A percentile compares a stretch with the other conserved stretches of the same genome.
These are phyloP conservation scores for Cephalophus harveyi DNA, from an alignment of 2,113 vertebrate species.

Conservation along the genomic window DNA sequence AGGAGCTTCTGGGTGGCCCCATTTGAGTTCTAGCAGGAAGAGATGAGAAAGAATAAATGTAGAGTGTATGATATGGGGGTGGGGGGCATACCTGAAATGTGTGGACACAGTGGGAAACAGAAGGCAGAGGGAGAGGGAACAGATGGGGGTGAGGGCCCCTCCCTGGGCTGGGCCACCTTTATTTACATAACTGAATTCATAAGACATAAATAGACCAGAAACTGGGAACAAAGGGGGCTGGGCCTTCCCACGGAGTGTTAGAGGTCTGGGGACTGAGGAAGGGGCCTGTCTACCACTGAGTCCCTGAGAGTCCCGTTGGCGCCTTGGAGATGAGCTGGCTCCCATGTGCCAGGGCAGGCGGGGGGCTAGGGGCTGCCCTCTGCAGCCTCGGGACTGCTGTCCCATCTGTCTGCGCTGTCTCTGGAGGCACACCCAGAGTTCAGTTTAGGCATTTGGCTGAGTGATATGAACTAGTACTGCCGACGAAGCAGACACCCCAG, in stretches of 20 bases:
- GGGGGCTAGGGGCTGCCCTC: not conserved
- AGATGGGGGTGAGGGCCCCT: no score
- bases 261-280: not conserved
- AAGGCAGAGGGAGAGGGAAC: no score
- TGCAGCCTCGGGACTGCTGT: accelerated
- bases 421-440: not conserved
- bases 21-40: not conserved
- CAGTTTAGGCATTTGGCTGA: not conserved
- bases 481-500: not conserved
- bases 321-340: not conserved
- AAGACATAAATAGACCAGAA: not conserved
- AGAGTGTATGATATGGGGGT: no score
- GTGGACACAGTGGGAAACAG: no score
- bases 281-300: not conserved
- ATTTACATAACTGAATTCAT: not conserved
- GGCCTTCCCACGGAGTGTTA: not conserved
- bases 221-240: not conserved
- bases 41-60: not conserved
- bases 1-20: not conserved
- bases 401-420: accelerated
- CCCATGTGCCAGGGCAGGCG: not conserved
- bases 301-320: not conserved
- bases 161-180: not conserved
- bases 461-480: not conserved
- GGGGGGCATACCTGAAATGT: not conserved